phyloP scores from a whole-genome alignment of 2,888 invertebrate species.

The Eupithecia inturbata region DNA sequence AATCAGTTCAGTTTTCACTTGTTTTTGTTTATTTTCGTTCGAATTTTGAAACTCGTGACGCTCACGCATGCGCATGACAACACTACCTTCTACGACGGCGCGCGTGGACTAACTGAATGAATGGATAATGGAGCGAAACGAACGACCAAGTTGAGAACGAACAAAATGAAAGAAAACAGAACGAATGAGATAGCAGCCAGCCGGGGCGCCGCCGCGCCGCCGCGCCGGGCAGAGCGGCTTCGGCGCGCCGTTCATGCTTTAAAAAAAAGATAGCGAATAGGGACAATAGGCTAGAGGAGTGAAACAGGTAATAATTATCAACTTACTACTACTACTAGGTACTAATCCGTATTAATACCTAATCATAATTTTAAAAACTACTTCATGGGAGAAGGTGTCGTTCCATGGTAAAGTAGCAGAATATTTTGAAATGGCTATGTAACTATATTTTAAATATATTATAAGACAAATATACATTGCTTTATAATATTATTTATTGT shows the following conservation, averaged over 20 bases:
- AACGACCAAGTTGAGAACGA: conserved; percentile 6
- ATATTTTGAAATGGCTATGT: too few species aligned
- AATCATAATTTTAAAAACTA: too few species aligned
- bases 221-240: too few species aligned
- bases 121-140: conserved; percentile 31
- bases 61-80: conserved; percentile 70
- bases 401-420: too few species aligned
- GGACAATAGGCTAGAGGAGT: conserved; percentile 18
- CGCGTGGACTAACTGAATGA: conserved; percentile 67
- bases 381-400: too few species aligned
- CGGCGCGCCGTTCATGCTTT: conserved; percentile 19
- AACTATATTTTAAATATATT: too few species aligned
- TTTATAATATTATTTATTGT: too few species aligned
- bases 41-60: conserved; percentile 62
- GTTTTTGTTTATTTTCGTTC: conserved; percentile 49
- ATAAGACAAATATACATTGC: too few species aligned
- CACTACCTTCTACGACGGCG: conserved; percentile 57
- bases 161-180: conserved; percentile 14
- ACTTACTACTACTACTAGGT: too few species aligned
- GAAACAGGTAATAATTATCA: conserved; percentile 24
- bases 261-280: conserved; percentile 20
- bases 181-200: conserved; percentile 22
- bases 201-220: too few species aligned
- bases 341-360: too few species aligned
- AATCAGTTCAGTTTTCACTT: conserved; percentile 13